phyloP scores from a whole-genome alignment of 2,888 invertebrate genomes.

The Merodon equestris region DNA sequence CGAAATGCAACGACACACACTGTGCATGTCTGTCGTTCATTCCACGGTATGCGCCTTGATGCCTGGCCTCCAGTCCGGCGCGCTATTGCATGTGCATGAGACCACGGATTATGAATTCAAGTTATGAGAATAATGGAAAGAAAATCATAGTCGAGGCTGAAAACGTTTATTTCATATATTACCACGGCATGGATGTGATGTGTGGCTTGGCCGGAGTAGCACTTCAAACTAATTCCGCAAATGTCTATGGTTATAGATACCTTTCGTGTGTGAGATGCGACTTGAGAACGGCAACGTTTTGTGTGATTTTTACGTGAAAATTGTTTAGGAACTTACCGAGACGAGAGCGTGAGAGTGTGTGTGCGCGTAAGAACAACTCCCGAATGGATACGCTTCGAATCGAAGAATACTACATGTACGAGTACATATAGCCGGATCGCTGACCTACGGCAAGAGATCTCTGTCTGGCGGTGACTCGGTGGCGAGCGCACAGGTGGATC shows the following conservation, averaged over 20 bases:
- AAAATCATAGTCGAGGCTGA: constrained; percentile 65
- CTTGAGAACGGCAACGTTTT: constrained; percentile 59
- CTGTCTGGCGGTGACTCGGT: constrained; percentile 24
- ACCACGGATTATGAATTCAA: constrained; percentile 66
- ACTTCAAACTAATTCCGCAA: constrained; percentile 66
- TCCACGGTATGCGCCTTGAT: too few species aligned
- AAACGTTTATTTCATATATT: constrained; percentile 68
- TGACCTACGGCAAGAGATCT: constrained; percentile 60
- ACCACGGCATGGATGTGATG: constrained; percentile 60
- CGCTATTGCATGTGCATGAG: constrained; percentile 40
- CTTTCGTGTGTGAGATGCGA: constrained; percentile 43
- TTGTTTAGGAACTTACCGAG: constrained; percentile 61
- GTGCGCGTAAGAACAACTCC: constrained; percentile 43
- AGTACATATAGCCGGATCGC: constrained; percentile 19
- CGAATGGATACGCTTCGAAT: constrained; percentile 56
- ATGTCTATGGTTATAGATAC: constrained; percentile 52
- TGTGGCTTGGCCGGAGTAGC: constrained; percentile 54
- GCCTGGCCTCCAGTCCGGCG: neutral
- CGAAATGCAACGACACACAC: constrained; percentile 16
- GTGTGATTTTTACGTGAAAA: constrained; percentile 63
- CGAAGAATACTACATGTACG: too few species aligned
- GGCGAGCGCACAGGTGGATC: constrained; percentile 66
- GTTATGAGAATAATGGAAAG: constrained; percentile 65
- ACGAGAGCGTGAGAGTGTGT: constrained; percentile 11
- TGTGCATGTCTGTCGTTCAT: constrained; percentile 5